These are phyloP conservation scores for Felis catus DNA, from an alignment of 2,113 vertebrate species.

Conservation along the genomic window DNA sequence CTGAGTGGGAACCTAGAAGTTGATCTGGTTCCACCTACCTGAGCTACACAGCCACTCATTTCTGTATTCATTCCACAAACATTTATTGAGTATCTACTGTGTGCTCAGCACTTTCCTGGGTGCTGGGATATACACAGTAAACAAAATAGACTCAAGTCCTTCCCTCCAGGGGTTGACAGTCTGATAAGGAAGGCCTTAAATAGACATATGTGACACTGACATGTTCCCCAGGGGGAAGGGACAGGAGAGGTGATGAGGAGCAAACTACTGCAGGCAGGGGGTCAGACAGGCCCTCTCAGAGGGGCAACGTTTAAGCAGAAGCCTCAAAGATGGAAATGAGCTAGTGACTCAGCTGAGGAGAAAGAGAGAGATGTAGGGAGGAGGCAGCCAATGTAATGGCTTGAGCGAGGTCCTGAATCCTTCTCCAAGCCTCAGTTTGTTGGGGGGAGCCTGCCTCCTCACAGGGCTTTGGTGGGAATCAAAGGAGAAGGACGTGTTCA, in stretches of 20 bases:
- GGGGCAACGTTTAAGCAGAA: not conserved
- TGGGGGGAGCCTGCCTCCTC: not conserved
- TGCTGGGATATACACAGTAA: not conserved
- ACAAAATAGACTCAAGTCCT: not conserved
- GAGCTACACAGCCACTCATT: not conserved
- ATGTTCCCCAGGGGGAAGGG: not conserved
- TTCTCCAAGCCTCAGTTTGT: not conserved
- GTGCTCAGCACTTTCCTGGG: not conserved
- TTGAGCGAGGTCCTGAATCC: not conserved
- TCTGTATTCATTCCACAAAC: not conserved
- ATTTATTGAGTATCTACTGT: not conserved
- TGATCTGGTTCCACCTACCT: not conserved
- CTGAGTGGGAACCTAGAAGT: too few species aligned
- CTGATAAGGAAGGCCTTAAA: not conserved
- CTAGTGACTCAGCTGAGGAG: not conserved
- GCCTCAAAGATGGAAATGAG: not conserved
- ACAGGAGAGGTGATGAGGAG: rapidly evolving
- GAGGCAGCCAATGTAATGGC: not conserved
- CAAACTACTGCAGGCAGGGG: not conserved
- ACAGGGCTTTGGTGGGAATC: not conserved
- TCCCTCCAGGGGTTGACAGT: not conserved
- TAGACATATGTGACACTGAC: not conserved
- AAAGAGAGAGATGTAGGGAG: not conserved
- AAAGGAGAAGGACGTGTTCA: not conserved
- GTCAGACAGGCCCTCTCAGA: not conserved